phyloP scores from a whole-genome alignment of 2,113 vertebrate species.

The Engystomops pustulosus region DNA sequence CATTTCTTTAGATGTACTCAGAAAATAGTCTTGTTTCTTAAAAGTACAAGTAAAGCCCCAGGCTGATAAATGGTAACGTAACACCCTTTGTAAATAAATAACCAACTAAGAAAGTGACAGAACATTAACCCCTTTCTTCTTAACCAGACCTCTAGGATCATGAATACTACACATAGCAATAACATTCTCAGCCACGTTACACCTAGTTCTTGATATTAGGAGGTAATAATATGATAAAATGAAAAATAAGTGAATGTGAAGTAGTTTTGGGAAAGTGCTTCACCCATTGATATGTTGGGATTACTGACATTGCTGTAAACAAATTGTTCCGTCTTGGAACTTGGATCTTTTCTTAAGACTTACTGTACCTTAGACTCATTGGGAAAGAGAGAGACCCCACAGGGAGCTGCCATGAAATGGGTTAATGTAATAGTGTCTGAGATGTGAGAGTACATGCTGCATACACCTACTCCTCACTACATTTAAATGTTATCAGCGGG shows the following conservation, averaged over 20 bases:
- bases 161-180: background rate
- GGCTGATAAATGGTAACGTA: slow-evolving; percentile 48
- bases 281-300: background rate
- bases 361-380: background rate
- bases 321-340: background rate
- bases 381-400: background rate
- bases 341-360: background rate
- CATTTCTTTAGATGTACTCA: background rate
- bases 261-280: background rate
- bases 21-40: slow-evolving; percentile 42
- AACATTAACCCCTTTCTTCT: slow-evolving; percentile 41
- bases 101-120: slow-evolving; percentile 25
- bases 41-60: slow-evolving; percentile 55
- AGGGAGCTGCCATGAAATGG: background rate
- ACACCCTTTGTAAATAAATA: slow-evolving; percentile 51
- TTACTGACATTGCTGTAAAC: background rate
- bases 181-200: background rate
- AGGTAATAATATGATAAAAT: too few species aligned
- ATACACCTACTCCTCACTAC: slow-evolving; percentile 28
- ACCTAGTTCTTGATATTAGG: too few species aligned
- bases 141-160: background rate
- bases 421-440: slow-evolving; percentile 24
- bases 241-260: background rate
- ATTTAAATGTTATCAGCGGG: slow-evolving; percentile 47
- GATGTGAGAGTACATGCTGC: slow-evolving; percentile 38